phyloP scores from a whole-genome alignment of 2,797 vertebrate genomes.

The Meda fulgida region DNA sequence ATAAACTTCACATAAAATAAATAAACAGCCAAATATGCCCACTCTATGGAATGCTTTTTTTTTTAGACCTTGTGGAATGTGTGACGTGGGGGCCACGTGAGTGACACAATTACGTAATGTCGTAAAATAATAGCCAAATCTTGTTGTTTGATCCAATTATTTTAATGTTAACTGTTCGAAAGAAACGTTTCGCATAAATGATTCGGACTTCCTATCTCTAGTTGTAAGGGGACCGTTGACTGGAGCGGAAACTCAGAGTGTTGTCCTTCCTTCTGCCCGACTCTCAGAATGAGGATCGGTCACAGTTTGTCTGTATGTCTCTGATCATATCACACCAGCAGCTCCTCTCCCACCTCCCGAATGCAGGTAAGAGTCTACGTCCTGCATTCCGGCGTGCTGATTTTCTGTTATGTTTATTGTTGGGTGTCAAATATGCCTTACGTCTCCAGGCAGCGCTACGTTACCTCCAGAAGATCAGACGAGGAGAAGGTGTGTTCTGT shows the following conservation, averaged over 20 bases:
- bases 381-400: background rate
- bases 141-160: background rate
- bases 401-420: background rate
- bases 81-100: background rate
- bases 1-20: background rate
- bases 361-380: slow-evolving; percentile 77
- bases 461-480: slow-evolving; percentile 10
- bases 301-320: slow-evolving; percentile 76
- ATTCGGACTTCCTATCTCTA: background rate
- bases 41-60: background rate
- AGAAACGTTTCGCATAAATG: slow-evolving; percentile 11
- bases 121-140: background rate
- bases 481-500: slow-evolving; percentile 9
- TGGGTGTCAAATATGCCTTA: slow-evolving; percentile 8
- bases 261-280: slow-evolving; percentile 75
- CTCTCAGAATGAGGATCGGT: slow-evolving; percentile 72
- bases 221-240: slow-evolving; percentile 27
- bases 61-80: background rate
- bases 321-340: slow-evolving; percentile 60
- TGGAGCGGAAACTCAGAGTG: slow-evolving; percentile 77
- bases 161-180: background rate
- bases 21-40: background rate
- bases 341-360: slow-evolving; percentile 69
- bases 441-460: background rate
- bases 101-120: background rate